A percentile compares a stretch with the other conserved stretches of the same genome.
Evolutionary conservation across 2,888 invertebrate species (phyloP).

Genomic region (Loripinus fragilis): DNA sequence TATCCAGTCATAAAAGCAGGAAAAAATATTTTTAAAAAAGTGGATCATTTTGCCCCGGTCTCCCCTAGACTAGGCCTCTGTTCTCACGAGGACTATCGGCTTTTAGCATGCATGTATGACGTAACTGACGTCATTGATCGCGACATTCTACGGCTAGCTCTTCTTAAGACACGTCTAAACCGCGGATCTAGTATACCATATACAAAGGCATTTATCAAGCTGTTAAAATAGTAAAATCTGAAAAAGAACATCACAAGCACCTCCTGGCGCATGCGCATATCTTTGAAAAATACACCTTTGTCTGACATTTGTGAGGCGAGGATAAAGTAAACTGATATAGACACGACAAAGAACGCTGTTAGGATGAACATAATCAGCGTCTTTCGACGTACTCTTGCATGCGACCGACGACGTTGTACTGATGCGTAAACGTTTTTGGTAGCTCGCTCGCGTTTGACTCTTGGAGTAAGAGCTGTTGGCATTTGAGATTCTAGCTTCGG

Average conservation of each 20-base stretch:
- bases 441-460: not conserved
- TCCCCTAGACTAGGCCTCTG: too few relatives aligned
- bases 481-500: not conserved
- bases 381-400: constrained; percentile 43
- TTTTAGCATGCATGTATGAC: not conserved
- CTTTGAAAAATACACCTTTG: constrained; percentile 26
- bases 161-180: constrained; percentile 47
- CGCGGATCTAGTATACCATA: constrained; percentile 56
- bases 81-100: too few relatives aligned
- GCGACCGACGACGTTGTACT: not conserved
- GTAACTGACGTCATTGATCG: constrained; percentile 3
- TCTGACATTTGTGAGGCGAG: constrained; percentile 42
- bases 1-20: too few relatives aligned
- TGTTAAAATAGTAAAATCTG: constrained; percentile 55
- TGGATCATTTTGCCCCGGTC: too few relatives aligned
- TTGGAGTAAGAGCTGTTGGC: not conserved
- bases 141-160: not conserved
- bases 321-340: constrained; percentile 47
- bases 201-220: constrained; percentile 51
- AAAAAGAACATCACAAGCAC: constrained; percentile 51
- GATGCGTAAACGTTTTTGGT: not conserved
- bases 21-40: too few relatives aligned
- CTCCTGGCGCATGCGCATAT: constrained; percentile 26
- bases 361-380: constrained; percentile 61
- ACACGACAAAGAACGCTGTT: constrained; percentile 46